A percentile compares a stretch with the other conserved stretches of the same genome.
phyloP scores from a whole-genome alignment of 92 coral and sea anemone species.

The Hydrozoanthus gracilis region DNA sequence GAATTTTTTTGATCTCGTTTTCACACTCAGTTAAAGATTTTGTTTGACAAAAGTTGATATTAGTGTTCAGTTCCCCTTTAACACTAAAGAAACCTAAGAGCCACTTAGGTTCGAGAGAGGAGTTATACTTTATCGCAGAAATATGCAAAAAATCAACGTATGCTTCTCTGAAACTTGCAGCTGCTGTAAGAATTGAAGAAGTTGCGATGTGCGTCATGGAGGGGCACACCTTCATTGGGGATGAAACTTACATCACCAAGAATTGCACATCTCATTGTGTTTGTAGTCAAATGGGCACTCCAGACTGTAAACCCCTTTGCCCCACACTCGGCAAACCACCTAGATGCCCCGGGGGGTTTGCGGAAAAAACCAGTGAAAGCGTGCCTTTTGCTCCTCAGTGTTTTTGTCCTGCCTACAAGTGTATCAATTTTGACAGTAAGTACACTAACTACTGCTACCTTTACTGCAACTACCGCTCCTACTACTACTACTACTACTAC shows the following conservation, averaged over 20 bases:
- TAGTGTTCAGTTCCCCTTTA: no score
- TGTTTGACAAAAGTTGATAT: no score
- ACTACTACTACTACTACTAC: neutral
- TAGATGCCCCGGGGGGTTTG: constrained; percentile 36
- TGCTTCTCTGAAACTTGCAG: neutral
- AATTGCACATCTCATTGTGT: constrained; percentile 60
- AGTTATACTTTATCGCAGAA: no score
- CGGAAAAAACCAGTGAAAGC: constrained; percentile 19
- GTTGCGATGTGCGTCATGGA: constrained; percentile 38
- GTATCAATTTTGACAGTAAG: constrained; percentile 54
- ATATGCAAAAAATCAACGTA: no score
- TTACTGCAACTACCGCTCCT: neutral
- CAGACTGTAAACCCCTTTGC: constrained; percentile 58
- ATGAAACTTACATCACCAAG: constrained; percentile 44
- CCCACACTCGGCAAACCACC: constrained; percentile 24
- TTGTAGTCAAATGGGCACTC: constrained; percentile 47
- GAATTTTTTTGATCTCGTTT: no score
- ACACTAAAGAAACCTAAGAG: no score
- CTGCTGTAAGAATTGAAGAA: neutral
- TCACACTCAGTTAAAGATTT: no score
- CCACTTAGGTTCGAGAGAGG: no score
- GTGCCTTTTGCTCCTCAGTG: constrained; percentile 59
- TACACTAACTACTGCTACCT: neutral
- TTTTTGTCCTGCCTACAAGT: constrained; percentile 46
- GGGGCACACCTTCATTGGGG: constrained; percentile 49